These are phyloP conservation scores for Trididemnum nubilum DNA, from an alignment of 23 tunicate species.

Conservation along the genomic window DNA sequence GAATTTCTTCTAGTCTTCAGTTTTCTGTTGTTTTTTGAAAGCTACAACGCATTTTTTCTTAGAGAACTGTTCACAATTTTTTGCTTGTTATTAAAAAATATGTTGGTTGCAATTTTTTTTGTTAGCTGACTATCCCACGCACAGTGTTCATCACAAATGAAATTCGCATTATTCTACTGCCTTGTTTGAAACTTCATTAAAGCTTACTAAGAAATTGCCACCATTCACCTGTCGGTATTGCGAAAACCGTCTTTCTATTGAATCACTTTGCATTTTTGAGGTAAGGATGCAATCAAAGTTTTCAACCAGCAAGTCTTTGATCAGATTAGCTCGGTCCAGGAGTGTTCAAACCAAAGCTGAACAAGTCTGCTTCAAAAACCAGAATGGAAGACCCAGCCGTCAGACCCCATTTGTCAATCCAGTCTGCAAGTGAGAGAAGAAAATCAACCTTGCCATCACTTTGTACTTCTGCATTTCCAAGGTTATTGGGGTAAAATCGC, in stretches of 20 bases:
- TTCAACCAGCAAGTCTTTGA: slow-evolving; percentile 24
- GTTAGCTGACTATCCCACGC: not conserved
- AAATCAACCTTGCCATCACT: slow-evolving; percentile 22
- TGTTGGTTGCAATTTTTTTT: slow-evolving; percentile 13
- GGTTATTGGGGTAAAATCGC: slow-evolving; percentile 11
- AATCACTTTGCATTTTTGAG: slow-evolving; percentile 9
- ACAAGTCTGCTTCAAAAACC: slow-evolving; percentile 1
- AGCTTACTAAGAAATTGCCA: not conserved
- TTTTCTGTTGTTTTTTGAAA: slow-evolving; percentile 2
- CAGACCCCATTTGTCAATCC: slow-evolving; percentile 9
- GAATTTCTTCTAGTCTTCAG: not conserved
- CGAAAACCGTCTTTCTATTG: slow-evolving; percentile 6
- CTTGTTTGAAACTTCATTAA: slow-evolving; percentile 9
- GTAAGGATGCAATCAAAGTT: not conserved
- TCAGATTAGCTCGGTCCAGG: not conserved
- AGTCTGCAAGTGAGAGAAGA: slow-evolving; percentile 13
- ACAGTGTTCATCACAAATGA: not conserved
- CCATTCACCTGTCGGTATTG: slow-evolving; percentile 14
- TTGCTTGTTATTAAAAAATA: slow-evolving; percentile 20
- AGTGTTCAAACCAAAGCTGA: not conserved
- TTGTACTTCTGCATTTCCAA: slow-evolving; percentile 11
- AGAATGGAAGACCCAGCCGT: not conserved
- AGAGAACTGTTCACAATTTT: slow-evolving; percentile 13
- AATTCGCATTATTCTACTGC: not conserved
- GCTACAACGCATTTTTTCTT: slow-evolving; percentile 11